Evolutionary conservation across 2,797 vertebrate species (phyloP), one percentile per base, ranked within the genome.

Genomic region (Poecilia velifera): DNA sequence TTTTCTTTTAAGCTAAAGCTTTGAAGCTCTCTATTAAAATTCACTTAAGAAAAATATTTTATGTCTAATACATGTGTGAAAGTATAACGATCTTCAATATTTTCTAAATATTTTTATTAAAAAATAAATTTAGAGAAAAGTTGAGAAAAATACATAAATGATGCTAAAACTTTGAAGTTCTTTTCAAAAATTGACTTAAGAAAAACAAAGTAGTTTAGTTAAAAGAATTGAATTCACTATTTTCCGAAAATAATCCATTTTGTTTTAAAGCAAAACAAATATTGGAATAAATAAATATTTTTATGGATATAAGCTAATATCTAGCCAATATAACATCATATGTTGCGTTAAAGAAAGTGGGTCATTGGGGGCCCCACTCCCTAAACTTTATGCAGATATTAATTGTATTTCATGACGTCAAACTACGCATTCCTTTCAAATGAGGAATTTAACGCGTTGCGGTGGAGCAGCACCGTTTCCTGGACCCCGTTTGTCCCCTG

Each of bases 401-500:
- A 53, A 6, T 2, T 34, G 71, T 13, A 28, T 45, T 83, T 4
- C 51, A 74, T 57, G 34, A 55, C 34, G 3, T 55, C 39, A 49
- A 7, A 3, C 34, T 7, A 13, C 31, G 28, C 49, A 7, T 41
- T 66, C 13, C 51, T 66, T 41, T 20, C 62, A 57, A 28, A 43
- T 13, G 22, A 70, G 66, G 34, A 45, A 73, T 20, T 72, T 59
- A 74, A 71, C 74, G 83, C 41, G 72, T 18, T 72, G 79, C 77
- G 47, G 76, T 34, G 62, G 8, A 75, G 76, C 76, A 51, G 25
- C 85, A 57, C 55, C 4, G 75, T n/a, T 78, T 78, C 85, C 41
- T 83, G 71, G 84, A 70, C 82, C 77, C 43, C 6, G 53, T 39
- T 31, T 34, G 45, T 73, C 47, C 80, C 81, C 83, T 62, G 74